Base-by-base conservation (phyloP, 2,888 invertebrate species). In the Pristionchus mayeri region DNA sequence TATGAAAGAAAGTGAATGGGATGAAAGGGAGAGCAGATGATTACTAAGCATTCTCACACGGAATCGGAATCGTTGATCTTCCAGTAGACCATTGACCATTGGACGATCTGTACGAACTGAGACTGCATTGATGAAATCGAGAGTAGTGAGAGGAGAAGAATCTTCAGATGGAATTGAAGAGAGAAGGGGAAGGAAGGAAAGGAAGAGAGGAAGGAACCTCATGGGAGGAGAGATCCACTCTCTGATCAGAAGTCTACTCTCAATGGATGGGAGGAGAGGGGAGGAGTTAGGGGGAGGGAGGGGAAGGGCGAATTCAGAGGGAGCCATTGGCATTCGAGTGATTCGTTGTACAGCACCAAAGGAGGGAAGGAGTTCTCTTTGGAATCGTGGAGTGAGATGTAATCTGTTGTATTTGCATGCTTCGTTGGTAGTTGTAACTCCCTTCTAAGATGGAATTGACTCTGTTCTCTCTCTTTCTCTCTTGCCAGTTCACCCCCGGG, bases 71-170 rank as follows among this genome's bases (percentile, higher is more conserved):
- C 80, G 40, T 37, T 80, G 80, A 57, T 80, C 80, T 24, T 11
- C 24, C 4, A 37, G 24, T 18, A 80, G 52, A 24, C 37, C 30
- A 16, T 76, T 30, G 11, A 78, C 54, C 48, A 88, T 83, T 48
- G 87, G 88, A 40, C 82, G 79, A 44, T 84, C 86, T 18, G 85
- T 89, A 52, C 85, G 63, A 9, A 88, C 88, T 57, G 81, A 88
- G 50, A 67, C 44, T 18, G 67, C 82, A 82, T 82, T 82, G 16
- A 67, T 40, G 50, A 82, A 82, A 30, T 82, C 82, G n/a, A 40
- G 18, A 18, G 63, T 6, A 4, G 82, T 82, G 1, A 82, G 37
- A 4, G 82, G 82, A 48, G 67, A 40, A 34, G 67, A 50, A 52
- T 82, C 67, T 52, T 80, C 80, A 27, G 50, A 34, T 3, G 30